These are phyloP conservation scores for Amphibalanus amphitrite DNA, from an alignment of 1,140 invertebrate genomes.

Conservation along the genomic window DNA sequence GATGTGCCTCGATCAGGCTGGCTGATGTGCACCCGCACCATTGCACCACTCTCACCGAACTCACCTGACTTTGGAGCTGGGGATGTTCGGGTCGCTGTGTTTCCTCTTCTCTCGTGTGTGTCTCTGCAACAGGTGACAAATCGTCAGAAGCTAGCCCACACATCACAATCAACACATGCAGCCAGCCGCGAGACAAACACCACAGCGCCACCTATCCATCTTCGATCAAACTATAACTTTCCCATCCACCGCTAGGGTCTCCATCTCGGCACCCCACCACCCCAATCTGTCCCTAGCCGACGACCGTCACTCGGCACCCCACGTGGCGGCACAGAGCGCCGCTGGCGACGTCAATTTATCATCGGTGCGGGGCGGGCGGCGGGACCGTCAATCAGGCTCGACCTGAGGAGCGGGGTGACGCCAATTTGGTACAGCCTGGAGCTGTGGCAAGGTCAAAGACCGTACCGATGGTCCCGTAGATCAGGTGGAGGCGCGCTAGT, in stretches of 20 bases:
- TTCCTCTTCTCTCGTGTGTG: conserved; percentile 47
- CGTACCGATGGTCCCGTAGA: no score
- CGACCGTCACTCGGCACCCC: no score
- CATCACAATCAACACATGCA: conserved; percentile 9
- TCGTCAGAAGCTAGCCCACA: conserved; percentile 10
- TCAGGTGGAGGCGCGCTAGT: no score
- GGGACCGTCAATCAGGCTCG: no score
- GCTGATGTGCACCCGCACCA: no score
- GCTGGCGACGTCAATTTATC: background rate
- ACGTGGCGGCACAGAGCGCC: background rate
- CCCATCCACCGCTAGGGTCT: no score
- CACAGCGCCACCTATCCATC: background rate
- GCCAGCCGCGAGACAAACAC: conserved; percentile 6
- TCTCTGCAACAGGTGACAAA: conserved; percentile 30
- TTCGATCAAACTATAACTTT: background rate
- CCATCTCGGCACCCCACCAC: background rate
- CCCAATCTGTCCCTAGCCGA: background rate
- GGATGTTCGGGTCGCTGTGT: conserved; percentile 50
- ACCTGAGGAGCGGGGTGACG: no score
- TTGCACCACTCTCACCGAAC: no score
- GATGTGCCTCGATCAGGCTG: no score
- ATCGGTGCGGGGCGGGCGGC: background rate
- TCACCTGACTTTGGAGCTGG: conserved; percentile 44
- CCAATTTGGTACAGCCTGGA: no score
- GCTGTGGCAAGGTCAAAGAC: no score